Base-by-base conservation (phyloP, 2,113 vertebrate genomes). In the Saguinus midas region DNA sequence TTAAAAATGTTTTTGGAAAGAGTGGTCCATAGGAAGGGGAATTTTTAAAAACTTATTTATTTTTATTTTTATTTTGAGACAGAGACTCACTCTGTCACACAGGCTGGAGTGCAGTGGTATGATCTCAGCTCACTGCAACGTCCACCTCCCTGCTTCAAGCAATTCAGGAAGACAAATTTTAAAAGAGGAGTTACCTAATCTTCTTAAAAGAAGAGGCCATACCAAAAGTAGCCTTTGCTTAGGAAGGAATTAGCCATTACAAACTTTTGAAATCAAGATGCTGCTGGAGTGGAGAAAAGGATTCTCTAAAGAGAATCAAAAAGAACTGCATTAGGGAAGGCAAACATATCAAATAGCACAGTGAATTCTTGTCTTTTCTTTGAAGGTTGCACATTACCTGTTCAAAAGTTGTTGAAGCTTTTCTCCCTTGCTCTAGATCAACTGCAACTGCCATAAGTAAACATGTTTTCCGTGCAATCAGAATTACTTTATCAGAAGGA, bases 381-480 rank as follows among this genome's bases (percentile, higher is more conserved):
- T 93, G 27, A 21, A 96, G 45, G 84, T 91, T 75, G 43, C 14
- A 70, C 16, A 94, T 90, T 98, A 99, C 99, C 99, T 99, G 99
- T 97, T 99, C 98, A 81, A 73, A 98, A 66, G 95, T 94, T 91
- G 97, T 91, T 88, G 58, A 82, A 97, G 98, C 94, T 79, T 96
- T 99, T 97, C 99, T 99, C 82, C 98, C 99, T 97, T 99, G 97
- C 80, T 99, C 98, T 96, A 99, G 97, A 98, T 99, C 99, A 87
- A 99, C 96, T 66, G 99, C 99, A 94, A 98, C 98, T 95, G 99
- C 99, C 99, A 99, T 99, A 50, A 99, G 97, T 96, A 99, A 98
- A 96, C 99, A 99, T 0, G 99, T 99, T 99, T 99, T 99, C 99
- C 99, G 99, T 88, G 99, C 98, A 98, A 99, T 98, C 52, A 99